Percentiles rank a stretch among this genome's conserved stretches.
Conservation (phyloP, 2,797 vertebrate genomes). For the Eulemur mongoz region DNA sequence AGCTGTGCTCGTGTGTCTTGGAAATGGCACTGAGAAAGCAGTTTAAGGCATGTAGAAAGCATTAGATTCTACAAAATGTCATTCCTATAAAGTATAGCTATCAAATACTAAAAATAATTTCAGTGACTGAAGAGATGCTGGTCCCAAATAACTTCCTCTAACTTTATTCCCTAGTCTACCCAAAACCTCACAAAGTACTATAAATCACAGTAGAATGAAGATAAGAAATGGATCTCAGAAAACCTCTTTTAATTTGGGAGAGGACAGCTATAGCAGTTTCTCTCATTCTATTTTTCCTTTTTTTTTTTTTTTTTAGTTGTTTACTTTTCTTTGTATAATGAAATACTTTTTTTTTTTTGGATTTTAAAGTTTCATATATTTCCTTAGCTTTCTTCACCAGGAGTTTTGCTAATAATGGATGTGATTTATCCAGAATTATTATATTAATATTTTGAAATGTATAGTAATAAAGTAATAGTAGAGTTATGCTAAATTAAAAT, state of each 20-base stretch:
- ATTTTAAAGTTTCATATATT: conserved; percentile 46
- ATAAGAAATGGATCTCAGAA: background rate
- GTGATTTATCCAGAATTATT: background rate
- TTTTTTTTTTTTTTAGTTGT: background rate
- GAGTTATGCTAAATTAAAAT: background rate
- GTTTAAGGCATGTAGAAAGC: background rate
- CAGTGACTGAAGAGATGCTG: background rate
- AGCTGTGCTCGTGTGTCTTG: background rate
- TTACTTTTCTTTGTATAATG: background rate
- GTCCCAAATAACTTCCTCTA: background rate
- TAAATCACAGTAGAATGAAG: background rate
- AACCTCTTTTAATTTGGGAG: background rate
- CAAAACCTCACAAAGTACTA: background rate
- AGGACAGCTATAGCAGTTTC: background rate
- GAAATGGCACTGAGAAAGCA: background rate
- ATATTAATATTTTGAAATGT: conserved; percentile 32
- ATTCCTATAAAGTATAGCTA: background rate
- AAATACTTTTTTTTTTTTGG: background rate
- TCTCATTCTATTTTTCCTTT: background rate
- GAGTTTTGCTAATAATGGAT: background rate
- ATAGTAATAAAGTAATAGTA: background rate
- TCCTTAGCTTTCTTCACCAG: background rate
- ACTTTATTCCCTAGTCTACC: background rate
- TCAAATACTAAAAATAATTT: background rate
- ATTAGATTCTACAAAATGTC: background rate